These are phyloP conservation scores for Scaptodrosophila lebanonensis DNA, from an alignment of 1,140 invertebrate species.

Conservation along the genomic window DNA sequence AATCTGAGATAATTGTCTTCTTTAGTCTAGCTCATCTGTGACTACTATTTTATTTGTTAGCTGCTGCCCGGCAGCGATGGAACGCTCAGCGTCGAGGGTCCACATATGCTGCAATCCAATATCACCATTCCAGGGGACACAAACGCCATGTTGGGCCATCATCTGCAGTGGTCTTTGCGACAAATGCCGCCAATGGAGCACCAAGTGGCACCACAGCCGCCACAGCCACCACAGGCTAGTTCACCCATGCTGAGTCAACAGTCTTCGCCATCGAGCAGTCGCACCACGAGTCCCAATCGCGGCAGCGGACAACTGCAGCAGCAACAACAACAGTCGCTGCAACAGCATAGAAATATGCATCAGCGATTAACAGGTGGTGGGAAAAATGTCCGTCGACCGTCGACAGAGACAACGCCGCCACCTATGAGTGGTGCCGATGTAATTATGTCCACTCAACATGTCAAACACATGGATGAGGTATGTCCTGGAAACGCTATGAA, in stretches of 20 bases:
- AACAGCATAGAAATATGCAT: conserved; percentile 61
- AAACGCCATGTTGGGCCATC: conserved; percentile 65
- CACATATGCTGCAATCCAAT: conserved; percentile 68
- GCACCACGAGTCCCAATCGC: conserved; percentile 80
- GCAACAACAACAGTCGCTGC: conserved; percentile 47
- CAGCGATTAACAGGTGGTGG: conserved; percentile 52
- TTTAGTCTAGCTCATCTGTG: background rate
- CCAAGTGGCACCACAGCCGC: conserved; percentile 24
- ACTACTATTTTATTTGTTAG: conserved; percentile 22
- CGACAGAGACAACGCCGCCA: conserved; percentile 78
- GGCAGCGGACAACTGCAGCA: conserved; percentile 67
- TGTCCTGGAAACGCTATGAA: too few relatives aligned
- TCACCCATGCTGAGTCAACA: conserved; percentile 81
- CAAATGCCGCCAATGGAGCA: conserved; percentile 45
- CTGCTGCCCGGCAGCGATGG: conserved; percentile 56
- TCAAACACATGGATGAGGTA: conserved; percentile 61
- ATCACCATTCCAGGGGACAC: conserved; percentile 74
- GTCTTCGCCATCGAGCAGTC: conserved; percentile 80
- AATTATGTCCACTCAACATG: conserved; percentile 43
- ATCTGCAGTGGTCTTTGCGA: conserved; percentile 48
- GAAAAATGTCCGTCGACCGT: conserved; percentile 73
- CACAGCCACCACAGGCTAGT: conserved; percentile 65
- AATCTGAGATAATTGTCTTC: background rate
- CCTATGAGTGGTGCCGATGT: conserved; percentile 45
- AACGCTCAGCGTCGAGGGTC: conserved; percentile 55